Evolutionary conservation across 2,113 vertebrate genomes (phyloP).

Genomic region (Anguilla rostrata): DNA sequence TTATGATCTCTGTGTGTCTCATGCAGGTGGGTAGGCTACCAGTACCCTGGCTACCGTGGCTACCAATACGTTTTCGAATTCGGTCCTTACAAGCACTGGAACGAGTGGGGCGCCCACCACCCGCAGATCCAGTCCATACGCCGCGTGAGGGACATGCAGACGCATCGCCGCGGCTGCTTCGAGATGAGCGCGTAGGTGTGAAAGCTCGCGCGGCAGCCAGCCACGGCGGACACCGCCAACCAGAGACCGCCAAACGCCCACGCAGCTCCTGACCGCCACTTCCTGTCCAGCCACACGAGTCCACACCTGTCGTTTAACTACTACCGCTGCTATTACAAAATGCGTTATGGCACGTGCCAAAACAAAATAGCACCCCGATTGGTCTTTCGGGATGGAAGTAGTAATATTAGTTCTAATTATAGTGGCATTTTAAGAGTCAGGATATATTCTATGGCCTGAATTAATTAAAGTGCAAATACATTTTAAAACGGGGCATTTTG

Average conservation of each 20-base stretch:
- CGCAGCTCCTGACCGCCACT: constrained; percentile 25
- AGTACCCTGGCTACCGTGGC: constrained; percentile 80
- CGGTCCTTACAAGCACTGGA: constrained; percentile 77
- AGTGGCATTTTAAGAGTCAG: neutral
- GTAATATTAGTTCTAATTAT: neutral
- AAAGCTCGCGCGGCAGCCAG: constrained; percentile 6
- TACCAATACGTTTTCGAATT: constrained; percentile 76
- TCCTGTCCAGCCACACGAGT: constrained; percentile 39
- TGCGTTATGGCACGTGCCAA: neutral
- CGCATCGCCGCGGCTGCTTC: constrained; percentile 74
- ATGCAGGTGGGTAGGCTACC: constrained; percentile 78
- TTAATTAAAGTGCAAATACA: constrained; percentile 36
- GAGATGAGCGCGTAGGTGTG: constrained; percentile 61
- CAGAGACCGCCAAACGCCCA: neutral
- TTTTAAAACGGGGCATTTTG: constrained; percentile 42
- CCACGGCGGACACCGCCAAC: neutral
- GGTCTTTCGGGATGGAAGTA: neutral
- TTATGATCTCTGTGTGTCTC: neutral
- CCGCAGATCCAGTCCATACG: constrained; percentile 80
- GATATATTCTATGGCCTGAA: constrained; percentile 42
- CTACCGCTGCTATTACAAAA: neutral
- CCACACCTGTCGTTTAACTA: neutral
- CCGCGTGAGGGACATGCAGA: constrained; percentile 79
- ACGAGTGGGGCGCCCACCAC: constrained; percentile 74
- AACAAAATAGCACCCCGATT: neutral